Percentiles rank a stretch among this genome's conserved stretches.
Evolutionary conservation across 2,113 vertebrate species (phyloP).

Genomic region (Melanerpes aurifrons): DNA sequence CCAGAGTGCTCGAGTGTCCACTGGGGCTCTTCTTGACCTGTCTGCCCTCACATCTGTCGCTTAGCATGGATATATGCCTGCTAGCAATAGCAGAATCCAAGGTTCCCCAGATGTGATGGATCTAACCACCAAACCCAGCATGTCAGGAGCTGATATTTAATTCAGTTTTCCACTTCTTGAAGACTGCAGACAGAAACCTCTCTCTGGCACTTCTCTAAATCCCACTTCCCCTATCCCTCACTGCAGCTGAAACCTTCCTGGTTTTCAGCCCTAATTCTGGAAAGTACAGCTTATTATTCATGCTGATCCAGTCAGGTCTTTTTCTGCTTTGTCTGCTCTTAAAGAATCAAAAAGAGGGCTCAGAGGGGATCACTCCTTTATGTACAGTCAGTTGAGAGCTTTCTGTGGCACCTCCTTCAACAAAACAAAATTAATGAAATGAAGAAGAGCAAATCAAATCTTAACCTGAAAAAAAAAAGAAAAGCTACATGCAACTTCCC

Average conservation of each 20-base stretch:
- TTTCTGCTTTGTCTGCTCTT: slow-evolving; percentile 31
- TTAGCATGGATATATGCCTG: background rate
- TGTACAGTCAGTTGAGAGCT: background rate
- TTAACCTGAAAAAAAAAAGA: background rate
- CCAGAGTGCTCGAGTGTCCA: background rate
- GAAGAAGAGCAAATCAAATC: slow-evolving; percentile 1
- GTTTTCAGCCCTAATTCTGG: background rate
- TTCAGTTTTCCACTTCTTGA: background rate
- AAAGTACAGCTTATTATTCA: background rate
- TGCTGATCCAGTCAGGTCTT: slow-evolving; percentile 15
- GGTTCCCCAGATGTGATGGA: background rate
- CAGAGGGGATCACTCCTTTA: slow-evolving; percentile 18
- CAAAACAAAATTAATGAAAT: background rate
- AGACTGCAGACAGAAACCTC: background rate
- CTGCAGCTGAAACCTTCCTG: background rate
- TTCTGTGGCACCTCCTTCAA: background rate
- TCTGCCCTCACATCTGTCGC: background rate
- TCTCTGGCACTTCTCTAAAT: background rate
- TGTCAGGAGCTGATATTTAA: background rate
- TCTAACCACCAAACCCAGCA: background rate
- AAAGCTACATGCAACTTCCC: background rate
- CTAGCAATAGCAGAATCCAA: background rate
- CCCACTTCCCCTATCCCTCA: background rate
- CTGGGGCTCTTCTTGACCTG: background rate
- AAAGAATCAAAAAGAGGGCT: slow-evolving; percentile 12